Evolutionary conservation across 30 jellyfish, hydroid and myxozoan genomes (phyloP).

Genomic region (Pseudorhiza aurosa): DNA sequence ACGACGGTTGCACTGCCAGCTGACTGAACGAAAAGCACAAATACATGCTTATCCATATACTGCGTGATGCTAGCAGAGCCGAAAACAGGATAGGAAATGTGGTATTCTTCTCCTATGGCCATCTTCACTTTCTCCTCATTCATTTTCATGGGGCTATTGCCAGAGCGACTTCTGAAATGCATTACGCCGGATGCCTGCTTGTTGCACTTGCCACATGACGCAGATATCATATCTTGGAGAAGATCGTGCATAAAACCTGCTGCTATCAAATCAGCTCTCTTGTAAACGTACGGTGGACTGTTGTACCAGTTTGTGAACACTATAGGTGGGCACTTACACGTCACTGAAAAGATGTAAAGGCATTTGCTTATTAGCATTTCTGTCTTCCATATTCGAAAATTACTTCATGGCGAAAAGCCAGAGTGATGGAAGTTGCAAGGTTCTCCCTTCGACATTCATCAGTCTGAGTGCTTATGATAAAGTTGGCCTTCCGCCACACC

Average conservation of each 20-base stretch:
- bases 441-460: too few relatives aligned
- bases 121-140: conserved; percentile 45
- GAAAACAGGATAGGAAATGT: conserved; percentile 64
- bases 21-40: conserved; percentile 42
- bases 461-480: too few relatives aligned
- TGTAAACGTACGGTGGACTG: conserved; percentile 61
- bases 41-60: conserved; percentile 39
- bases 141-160: conserved; percentile 58
- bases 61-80: conserved; percentile 49
- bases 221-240: conserved; percentile 32
- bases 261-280: not conserved
- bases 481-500: too few relatives aligned
- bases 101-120: conserved; percentile 55
- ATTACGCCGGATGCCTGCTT: conserved; percentile 3
- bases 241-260: conserved; percentile 61
- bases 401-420: too few relatives aligned
- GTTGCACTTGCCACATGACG: conserved; percentile 59
- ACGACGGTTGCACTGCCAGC: conserved; percentile 68
- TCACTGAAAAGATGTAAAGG: conserved; percentile 16
- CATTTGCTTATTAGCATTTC: too few relatives aligned
- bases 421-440: too few relatives aligned
- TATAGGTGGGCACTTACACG: conserved; percentile 63
- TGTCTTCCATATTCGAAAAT: too few relatives aligned
- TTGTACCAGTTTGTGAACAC: conserved; percentile 46
- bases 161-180: conserved; percentile 33